Percentiles rank a stretch among this genome's conserved stretches.
phyloP scores from a whole-genome alignment of 2,888 invertebrate genomes.

The Mayetiola destructor region DNA sequence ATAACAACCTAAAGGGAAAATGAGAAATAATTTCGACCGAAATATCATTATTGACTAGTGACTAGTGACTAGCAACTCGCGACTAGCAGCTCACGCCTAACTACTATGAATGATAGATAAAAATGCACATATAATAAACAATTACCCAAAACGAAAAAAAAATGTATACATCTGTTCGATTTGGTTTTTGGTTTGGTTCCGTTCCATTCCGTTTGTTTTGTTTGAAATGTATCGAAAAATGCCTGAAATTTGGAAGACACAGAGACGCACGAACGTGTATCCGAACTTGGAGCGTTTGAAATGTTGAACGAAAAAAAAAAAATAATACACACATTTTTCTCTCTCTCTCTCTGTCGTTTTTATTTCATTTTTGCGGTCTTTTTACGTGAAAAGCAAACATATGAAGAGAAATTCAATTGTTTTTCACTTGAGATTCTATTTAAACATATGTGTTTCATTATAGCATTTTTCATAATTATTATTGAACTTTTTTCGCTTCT shows the following conservation, averaged over 20 bases:
- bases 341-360: too few relatives aligned
- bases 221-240: too few relatives aligned
- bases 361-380: conserved; percentile 8
- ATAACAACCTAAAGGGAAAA: background rate
- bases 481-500: too few relatives aligned
- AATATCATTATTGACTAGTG: background rate
- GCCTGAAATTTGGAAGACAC: background rate
- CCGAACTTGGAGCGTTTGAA: too few relatives aligned
- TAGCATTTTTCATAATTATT: background rate
- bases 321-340: conserved; percentile 7
- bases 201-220: too few relatives aligned
- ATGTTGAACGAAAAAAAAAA: background rate
- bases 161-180: conserved; percentile 8
- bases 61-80: too few relatives aligned
- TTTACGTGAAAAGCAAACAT: conserved; percentile 2
- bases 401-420: conserved; percentile 8
- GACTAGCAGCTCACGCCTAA: background rate
- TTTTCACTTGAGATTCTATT: too few relatives aligned
- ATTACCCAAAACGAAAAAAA: background rate
- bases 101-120: background rate
- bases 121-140: conserved; percentile 10
- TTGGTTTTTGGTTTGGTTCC: too few relatives aligned
- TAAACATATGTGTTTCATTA: conserved; percentile 12
- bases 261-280: background rate
- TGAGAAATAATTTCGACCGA: background rate